phyloP scores from a whole-genome alignment of 2,113 vertebrate species.

The Grammomys dolichurus region DNA sequence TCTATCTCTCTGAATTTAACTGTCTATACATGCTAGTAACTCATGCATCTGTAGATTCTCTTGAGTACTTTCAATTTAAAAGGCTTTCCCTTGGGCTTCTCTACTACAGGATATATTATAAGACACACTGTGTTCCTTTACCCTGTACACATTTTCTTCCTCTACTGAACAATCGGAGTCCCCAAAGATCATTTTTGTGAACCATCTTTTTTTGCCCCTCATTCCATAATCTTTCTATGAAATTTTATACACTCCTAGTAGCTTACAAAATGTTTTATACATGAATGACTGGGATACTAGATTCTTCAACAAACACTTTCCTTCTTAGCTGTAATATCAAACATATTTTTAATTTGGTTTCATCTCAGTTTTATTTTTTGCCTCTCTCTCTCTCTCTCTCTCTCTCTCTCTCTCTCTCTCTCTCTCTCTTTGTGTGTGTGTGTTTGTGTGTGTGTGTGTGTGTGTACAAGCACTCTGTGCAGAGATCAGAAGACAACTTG shows the following conservation, averaged over 20 bases:
- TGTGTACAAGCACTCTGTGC: neutral
- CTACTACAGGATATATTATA: neutral
- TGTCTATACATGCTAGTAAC: neutral
- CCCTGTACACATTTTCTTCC: neutral
- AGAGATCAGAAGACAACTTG: neutral
- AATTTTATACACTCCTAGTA: neutral
- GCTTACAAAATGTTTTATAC: neutral
- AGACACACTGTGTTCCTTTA: neutral
- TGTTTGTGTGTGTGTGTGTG: neutral
- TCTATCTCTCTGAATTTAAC: neutral
- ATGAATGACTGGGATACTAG: neutral
- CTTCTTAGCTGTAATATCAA: neutral
- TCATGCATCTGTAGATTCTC: neutral
- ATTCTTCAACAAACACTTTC: neutral
- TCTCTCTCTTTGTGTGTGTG: neutral
- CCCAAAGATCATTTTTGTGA: neutral
- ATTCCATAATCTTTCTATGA: neutral
- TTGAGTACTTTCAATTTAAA: neutral
- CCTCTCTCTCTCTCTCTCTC: too few species aligned
- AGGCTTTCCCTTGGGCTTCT: constrained; percentile 25
- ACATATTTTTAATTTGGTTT: neutral
- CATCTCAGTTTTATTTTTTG: neutral
- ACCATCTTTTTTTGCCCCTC: neutral
- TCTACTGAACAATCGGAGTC: neutral
- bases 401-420: too few species aligned